These are phyloP conservation scores for Onychomys torridus DNA, from an alignment of 2,797 vertebrate species.

Conservation along the genomic window DNA sequence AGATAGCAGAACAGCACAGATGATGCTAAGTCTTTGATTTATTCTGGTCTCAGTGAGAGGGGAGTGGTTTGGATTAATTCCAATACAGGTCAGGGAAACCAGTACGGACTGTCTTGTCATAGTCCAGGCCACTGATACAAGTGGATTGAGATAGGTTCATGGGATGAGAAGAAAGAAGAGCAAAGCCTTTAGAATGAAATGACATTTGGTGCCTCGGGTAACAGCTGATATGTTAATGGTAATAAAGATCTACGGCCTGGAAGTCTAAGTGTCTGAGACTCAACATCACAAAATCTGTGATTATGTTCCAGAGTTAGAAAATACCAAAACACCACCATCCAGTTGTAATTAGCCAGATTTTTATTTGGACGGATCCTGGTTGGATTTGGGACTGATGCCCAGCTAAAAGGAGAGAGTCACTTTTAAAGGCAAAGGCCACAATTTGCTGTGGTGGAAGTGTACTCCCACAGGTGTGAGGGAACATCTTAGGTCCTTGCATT, in stretches of 20 bases:
- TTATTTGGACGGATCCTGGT: not conserved
- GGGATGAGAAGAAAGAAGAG: not conserved
- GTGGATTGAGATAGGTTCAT: not conserved
- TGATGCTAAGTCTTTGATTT: not conserved
- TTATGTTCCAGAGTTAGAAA: not conserved
- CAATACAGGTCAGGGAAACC: conserved; percentile 9
- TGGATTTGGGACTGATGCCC: not conserved
- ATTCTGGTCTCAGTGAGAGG: not conserved
- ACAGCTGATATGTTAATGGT: not conserved
- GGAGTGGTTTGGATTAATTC: not conserved
- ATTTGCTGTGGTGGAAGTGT: not conserved
- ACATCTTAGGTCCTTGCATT: not conserved
- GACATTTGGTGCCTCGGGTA: not conserved
- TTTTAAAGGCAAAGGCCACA: not conserved
- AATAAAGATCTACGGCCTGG: not conserved
- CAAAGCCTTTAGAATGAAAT: not conserved
- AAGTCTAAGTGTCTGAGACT: conserved; percentile 14
- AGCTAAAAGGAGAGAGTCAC: not conserved
- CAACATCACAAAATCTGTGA: not conserved
- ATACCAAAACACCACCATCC: not conserved
- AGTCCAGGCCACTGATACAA: not conserved
- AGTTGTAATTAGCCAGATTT: not conserved
- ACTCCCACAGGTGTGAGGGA: not conserved
- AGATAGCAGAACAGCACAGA: not conserved
- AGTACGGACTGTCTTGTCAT: not conserved